A percentile compares a stretch with the other conserved stretches of the same genome.
These are phyloP conservation scores for Drosophila trapezifrons DNA, from an alignment of 1,140 invertebrate genomes.

Conservation along the genomic window DNA sequence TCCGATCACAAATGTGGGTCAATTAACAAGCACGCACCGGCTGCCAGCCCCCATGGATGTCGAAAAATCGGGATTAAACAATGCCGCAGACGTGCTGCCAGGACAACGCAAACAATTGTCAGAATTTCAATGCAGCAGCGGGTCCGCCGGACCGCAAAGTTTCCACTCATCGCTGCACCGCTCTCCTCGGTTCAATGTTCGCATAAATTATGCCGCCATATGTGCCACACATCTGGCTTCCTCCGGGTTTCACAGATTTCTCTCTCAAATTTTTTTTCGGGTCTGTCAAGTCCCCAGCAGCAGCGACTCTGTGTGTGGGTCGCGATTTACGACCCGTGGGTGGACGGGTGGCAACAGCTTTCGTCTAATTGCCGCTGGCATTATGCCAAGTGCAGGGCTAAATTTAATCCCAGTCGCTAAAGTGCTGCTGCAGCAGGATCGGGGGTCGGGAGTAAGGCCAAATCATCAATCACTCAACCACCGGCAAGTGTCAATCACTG, in stretches of 20 bases:
- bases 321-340: slow-evolving; percentile 55
- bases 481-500: slow-evolving; percentile 9
- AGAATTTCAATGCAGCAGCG: slow-evolving; percentile 53
- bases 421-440: slow-evolving; percentile 10
- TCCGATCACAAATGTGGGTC: slow-evolving; percentile 68
- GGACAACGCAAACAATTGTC: slow-evolving; percentile 47
- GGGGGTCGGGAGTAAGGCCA: slow-evolving; percentile 13
- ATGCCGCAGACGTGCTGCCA: slow-evolving; percentile 38
- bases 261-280: slow-evolving; percentile 11
- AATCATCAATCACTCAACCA: slow-evolving; percentile 36
- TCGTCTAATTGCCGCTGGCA: slow-evolving; percentile 71
- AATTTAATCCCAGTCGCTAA: slow-evolving; percentile 33
- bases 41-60: slow-evolving; percentile 10
- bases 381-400: slow-evolving; percentile 49
- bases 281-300: slow-evolving; percentile 51
- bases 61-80: slow-evolving; percentile 48
- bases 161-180: slow-evolving; percentile 43
- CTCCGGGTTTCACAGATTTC: slow-evolving; percentile 16
- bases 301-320: slow-evolving; percentile 48
- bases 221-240: slow-evolving; percentile 64
- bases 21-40: slow-evolving; percentile 49
- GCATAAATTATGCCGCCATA: slow-evolving; percentile 79
- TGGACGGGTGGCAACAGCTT: slow-evolving; percentile 35
- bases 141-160: slow-evolving; percentile 32
- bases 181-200: slow-evolving; percentile 58